Conservation (phyloP, 2,888 invertebrate genomes). For the Mechanitis messenoides region DNA sequence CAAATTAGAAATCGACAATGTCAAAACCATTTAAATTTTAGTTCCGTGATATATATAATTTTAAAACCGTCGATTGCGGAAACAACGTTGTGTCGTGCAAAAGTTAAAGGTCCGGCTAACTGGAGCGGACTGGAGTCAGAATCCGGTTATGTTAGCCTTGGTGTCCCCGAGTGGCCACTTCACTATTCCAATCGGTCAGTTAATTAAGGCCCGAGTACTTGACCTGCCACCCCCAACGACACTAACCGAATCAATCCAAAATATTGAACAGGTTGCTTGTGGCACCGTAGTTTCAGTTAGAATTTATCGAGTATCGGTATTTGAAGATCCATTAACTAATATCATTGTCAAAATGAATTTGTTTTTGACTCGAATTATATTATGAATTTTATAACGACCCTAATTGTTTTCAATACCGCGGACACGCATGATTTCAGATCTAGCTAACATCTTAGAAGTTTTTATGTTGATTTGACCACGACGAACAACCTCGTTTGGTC, state of each 20-base stretch:
- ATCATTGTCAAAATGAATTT: no score
- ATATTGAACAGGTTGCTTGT: slow-evolving; percentile 6
- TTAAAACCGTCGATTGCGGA: slow-evolving; percentile 52
- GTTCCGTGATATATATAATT: slow-evolving; percentile 24
- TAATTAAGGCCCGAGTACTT: slow-evolving; percentile 59
- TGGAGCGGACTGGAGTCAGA: slow-evolving; percentile 69
- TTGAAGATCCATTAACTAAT: no score
- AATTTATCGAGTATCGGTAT: neutral
- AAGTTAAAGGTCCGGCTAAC: slow-evolving; percentile 68
- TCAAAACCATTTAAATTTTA: slow-evolving; percentile 3
- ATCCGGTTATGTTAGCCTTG: slow-evolving; percentile 73
- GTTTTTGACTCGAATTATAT: no score
- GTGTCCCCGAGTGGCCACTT: slow-evolving; percentile 66
- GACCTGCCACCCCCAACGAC: slow-evolving; percentile 44
- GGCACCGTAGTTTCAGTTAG: neutral
- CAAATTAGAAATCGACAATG: no score
- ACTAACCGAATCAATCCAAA: slow-evolving; percentile 21
- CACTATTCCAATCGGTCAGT: slow-evolving; percentile 68
- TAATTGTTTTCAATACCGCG: slow-evolving; percentile 24
- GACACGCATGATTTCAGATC: slow-evolving; percentile 35
- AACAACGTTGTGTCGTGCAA: slow-evolving; percentile 42
- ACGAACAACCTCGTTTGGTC: slow-evolving; percentile 55
- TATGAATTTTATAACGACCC: slow-evolving; percentile 14
- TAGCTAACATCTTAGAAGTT: slow-evolving; percentile 38
- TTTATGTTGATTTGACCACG: slow-evolving; percentile 49